Evolutionary conservation across 1,140 invertebrate species (phyloP).

Genomic region (Muscidifurax raptorellus): DNA sequence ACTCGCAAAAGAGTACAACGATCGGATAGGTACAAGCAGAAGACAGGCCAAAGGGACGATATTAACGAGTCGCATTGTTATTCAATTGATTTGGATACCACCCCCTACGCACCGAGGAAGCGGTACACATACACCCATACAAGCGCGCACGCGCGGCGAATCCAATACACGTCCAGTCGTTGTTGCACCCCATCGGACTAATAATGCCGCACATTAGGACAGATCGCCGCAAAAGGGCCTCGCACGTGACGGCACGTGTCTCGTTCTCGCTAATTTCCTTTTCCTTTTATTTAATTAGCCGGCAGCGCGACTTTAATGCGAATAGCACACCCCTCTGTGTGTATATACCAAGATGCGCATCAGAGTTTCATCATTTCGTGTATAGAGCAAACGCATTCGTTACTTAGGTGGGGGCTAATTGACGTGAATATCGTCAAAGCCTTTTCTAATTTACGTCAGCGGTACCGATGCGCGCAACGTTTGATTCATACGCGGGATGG

Average conservation of each 20-base stretch:
- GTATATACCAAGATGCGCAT: neutral
- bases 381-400: neutral
- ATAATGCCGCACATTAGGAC: slow-evolving; percentile 64
- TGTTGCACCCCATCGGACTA: slow-evolving; percentile 55
- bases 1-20: neutral
- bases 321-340: neutral
- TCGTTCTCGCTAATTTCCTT: slow-evolving; percentile 61
- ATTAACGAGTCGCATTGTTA: slow-evolving; percentile 66
- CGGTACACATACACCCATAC: neutral
- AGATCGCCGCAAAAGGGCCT: slow-evolving; percentile 44
- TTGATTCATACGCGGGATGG: neutral
- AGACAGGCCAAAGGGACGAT: slow-evolving; percentile 13
- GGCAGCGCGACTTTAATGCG: slow-evolving; percentile 18
- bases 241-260: slow-evolving; percentile 65
- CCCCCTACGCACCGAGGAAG: neutral
- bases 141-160: no score
- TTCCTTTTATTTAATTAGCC: slow-evolving; percentile 73
- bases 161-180: slow-evolving; percentile 50
- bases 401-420: neutral
- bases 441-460: neutral
- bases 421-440: slow-evolving; percentile 1
- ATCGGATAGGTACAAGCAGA: neutral
- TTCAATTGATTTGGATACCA: slow-evolving; percentile 63
- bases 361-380: neutral
- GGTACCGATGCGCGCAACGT: neutral